phyloP scores from a whole-genome alignment of 2,113 vertebrate species.

The Notarius quadriscutis region DNA sequence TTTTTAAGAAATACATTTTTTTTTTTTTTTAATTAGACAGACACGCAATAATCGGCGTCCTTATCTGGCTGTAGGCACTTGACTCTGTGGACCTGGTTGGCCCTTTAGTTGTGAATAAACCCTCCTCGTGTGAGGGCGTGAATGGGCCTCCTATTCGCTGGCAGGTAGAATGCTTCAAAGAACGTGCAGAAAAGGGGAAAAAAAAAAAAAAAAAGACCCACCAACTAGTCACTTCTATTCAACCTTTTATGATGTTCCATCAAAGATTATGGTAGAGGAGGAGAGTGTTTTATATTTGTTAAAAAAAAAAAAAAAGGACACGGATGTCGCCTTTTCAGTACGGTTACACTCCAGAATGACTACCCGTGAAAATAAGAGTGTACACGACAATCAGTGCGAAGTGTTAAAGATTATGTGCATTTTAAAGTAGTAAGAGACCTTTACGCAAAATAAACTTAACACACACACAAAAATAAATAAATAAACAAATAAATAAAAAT shows the following conservation, averaged over 20 bases:
- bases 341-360: conserved; percentile 61
- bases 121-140: conserved; percentile 63
- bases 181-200: conserved; percentile 59
- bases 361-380: conserved; percentile 22
- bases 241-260: conserved; percentile 73
- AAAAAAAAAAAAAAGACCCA: conserved; percentile 55
- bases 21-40: neutral
- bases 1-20: neutral
- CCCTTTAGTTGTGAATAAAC: conserved; percentile 67
- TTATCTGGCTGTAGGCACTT: conserved; percentile 54
- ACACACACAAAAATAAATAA: neutral
- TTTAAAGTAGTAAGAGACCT: neutral
- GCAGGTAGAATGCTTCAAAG: conserved; percentile 74
- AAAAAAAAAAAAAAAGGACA: no score
- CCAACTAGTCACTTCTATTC: conserved; percentile 73
- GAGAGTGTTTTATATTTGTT: neutral
- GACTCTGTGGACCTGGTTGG: conserved; percentile 52
- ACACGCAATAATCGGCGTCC: neutral
- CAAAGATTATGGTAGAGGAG: conserved; percentile 68
- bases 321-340: conserved; percentile 57
- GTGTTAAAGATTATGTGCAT: neutral
- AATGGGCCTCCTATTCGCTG: conserved; percentile 75
- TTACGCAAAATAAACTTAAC: neutral
- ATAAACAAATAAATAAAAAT: no score
- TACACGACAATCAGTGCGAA: neutral